Evolutionary conservation across 2,113 vertebrate species (phyloP).

Genomic region (Tapirus terrestris): DNA sequence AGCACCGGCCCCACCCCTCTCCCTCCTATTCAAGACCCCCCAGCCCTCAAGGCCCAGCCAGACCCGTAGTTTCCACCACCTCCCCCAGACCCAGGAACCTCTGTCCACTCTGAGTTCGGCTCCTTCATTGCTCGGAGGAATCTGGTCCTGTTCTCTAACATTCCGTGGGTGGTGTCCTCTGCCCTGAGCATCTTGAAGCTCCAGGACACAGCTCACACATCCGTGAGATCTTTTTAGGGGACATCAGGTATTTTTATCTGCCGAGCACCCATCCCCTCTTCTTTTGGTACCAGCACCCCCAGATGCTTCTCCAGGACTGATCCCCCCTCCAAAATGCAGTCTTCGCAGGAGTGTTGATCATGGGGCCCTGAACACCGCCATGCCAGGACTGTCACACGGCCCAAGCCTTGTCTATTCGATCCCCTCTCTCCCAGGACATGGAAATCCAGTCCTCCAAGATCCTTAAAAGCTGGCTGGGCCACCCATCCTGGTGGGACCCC

Average conservation of each 20-base stretch:
- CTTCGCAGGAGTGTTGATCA: rapidly evolving
- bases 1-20: rapidly evolving
- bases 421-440: neutral
- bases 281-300: neutral
- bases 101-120: neutral
- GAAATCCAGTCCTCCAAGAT: neutral
- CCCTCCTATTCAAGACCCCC: too few relatives aligned
- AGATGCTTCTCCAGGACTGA: neutral
- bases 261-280: neutral
- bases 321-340: neutral
- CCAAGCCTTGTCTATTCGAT: neutral
- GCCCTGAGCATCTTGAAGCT: neutral
- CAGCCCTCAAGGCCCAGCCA: neutral
- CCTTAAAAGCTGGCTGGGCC: neutral
- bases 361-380: rapidly evolving
- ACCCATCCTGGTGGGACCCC: neutral
- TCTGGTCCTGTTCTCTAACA: rapidly evolving
- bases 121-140: rapidly evolving
- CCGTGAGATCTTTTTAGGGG: neutral
- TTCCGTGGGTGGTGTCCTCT: rapidly evolving
- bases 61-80: neutral
- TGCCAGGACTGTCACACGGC: neutral
- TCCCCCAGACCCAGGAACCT: neutral
- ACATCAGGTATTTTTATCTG: neutral
- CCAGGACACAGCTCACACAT: rapidly evolving